Conservation (phyloP, 2,888 invertebrate genomes). For the Nyleta sp. region DNA sequence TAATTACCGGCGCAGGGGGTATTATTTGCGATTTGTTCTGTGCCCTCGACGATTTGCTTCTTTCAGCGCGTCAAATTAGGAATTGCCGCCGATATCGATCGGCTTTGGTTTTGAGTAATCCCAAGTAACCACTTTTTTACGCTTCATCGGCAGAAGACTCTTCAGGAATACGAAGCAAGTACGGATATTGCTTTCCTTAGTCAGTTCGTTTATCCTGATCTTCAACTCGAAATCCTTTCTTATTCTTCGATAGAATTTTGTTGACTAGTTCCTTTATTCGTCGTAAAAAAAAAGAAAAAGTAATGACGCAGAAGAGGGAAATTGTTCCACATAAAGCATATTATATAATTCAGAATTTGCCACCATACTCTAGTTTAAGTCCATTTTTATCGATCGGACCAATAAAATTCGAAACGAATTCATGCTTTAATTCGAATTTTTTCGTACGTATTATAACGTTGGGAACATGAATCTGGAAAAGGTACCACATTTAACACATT, state of each 20-base stretch:
- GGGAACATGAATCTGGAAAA: too few species aligned
- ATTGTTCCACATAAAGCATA: background rate
- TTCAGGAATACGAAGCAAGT: conserved; percentile 39
- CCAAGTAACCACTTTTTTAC: conserved; percentile 37
- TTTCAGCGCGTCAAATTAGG: conserved; percentile 25
- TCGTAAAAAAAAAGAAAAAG: background rate
- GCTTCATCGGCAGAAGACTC: conserved; percentile 36
- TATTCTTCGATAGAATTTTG: conserved; percentile 34
- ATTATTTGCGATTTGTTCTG: conserved; percentile 30
- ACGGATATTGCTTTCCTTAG: conserved; percentile 72
- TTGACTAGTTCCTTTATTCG: conserved; percentile 33
- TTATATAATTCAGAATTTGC: background rate
- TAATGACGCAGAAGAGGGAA: background rate
- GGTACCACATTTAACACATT: too few species aligned
- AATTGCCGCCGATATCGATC: conserved; percentile 23
- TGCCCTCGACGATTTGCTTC: conserved; percentile 17
- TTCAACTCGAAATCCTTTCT: conserved; percentile 40
- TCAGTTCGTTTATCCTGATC: conserved; percentile 72
- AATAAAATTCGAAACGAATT: too few species aligned
- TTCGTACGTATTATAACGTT: too few species aligned
- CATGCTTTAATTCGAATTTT: too few species aligned
- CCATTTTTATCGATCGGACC: too few species aligned
- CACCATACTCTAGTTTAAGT: too few species aligned
- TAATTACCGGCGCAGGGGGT: conserved; percentile 13
- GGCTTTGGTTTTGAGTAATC: conserved; percentile 37